Percentiles rank a stretch among this genome's conserved stretches.
Conservation (phyloP, 2,113 vertebrate species). For the Chrysochloris asiatica region DNA sequence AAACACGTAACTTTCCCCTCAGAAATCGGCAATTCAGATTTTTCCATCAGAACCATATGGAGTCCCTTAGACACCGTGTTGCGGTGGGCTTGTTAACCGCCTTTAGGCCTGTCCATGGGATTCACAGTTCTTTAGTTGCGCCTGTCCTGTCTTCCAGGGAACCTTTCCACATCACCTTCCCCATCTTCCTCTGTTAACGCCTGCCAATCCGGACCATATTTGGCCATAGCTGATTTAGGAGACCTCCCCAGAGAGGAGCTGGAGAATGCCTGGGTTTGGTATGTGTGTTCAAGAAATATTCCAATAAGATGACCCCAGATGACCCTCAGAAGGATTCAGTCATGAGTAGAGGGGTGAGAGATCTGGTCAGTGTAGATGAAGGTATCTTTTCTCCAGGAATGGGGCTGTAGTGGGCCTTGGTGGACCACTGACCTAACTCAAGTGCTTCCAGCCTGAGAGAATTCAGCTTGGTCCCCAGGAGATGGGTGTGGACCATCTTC, state of each 20-base stretch:
- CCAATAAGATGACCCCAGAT: fast-evolving
- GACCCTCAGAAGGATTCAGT: fast-evolving
- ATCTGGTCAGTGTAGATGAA: neutral
- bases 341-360: fast-evolving
- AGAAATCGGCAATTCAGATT: too few relatives aligned
- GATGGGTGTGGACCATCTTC: neutral
- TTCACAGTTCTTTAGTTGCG: neutral
- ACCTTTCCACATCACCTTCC: neutral
- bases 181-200: neutral
- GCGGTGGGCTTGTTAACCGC: fast-evolving
- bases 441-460: neutral
- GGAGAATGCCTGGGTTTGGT: neutral
- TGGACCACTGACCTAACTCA: neutral
- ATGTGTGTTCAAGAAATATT: neutral
- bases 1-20: too few relatives aligned
- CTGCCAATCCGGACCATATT: neutral
- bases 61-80: neutral
- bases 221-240: neutral
- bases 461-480: neutral
- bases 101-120: neutral
- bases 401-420: neutral
- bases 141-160: neutral
- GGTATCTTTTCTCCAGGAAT: neutral
- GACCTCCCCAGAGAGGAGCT: neutral
- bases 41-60: too few relatives aligned